Percentiles rank a stretch among this genome's conserved stretches.
phyloP scores from a whole-genome alignment of 2,113 vertebrate genomes.

The Heterotis niloticus region DNA sequence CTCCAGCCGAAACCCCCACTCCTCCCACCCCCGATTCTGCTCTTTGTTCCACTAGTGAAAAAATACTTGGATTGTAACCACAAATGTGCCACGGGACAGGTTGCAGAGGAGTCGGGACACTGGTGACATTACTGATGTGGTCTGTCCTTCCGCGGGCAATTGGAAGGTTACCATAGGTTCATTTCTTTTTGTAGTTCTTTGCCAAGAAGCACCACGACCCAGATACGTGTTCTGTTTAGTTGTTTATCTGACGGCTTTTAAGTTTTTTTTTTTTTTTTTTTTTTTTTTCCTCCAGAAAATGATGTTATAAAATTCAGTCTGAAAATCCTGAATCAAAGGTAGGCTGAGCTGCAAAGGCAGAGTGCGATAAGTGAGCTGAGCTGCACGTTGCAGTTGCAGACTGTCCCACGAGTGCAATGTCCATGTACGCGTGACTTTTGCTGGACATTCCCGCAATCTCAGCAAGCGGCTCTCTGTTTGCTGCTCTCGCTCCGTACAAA shows the following conservation, averaged over 20 bases:
- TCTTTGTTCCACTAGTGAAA: constrained; percentile 45
- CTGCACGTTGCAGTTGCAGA: too few relatives aligned
- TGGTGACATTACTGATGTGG: constrained; percentile 20
- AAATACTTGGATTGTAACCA: constrained; percentile 47
- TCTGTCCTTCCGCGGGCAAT: not conserved
- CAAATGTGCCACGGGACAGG: constrained; percentile 41
- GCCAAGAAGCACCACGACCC: too few relatives aligned
- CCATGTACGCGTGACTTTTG: not conserved
- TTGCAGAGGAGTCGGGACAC: constrained; percentile 32
- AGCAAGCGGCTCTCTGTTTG: too few relatives aligned
- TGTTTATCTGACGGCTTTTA: too few relatives aligned
- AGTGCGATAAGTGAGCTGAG: too few relatives aligned
- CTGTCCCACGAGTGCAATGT: not conserved
- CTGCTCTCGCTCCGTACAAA: too few relatives aligned
- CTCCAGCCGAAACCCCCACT: not conserved
- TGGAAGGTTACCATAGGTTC: not conserved
- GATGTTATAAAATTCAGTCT: too few relatives aligned
- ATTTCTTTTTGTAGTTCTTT: not conserved
- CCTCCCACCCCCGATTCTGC: constrained; percentile 16
- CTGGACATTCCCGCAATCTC: not conserved
- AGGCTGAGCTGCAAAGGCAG: too few relatives aligned
- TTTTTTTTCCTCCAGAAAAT: too few relatives aligned
- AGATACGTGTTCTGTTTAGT: too few relatives aligned
- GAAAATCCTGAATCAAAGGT: too few relatives aligned
- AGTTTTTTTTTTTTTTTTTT: too few relatives aligned